Percentiles rank a stretch among this genome's conserved stretches.
These are phyloP conservation scores for Numenius phaeopus DNA, from an alignment of 2,797 vertebrate species.

Conservation along the genomic window DNA sequence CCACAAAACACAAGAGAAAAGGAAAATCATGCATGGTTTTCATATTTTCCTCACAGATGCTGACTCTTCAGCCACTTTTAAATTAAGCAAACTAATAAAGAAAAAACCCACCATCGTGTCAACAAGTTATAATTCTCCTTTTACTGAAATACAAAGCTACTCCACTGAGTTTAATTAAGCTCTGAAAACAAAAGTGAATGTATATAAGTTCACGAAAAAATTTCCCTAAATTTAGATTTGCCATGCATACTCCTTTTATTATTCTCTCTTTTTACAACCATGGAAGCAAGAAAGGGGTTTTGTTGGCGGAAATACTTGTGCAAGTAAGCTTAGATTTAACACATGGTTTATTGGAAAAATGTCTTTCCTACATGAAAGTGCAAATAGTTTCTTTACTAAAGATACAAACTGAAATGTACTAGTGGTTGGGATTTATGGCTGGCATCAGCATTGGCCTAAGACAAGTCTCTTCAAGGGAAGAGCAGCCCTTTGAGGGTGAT, in stretches of 20 bases:
- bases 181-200: not conserved
- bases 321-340: not conserved
- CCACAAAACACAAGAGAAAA: not conserved
- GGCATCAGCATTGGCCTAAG: not conserved
- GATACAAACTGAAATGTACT: not conserved
- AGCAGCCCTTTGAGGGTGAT: not conserved
- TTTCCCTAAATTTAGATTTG: not conserved
- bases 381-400: not conserved
- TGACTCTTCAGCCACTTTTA: not conserved
- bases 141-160: not conserved
- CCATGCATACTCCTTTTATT: not conserved
- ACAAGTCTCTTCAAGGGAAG: not conserved
- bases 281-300: not conserved
- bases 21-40: not conserved
- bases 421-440: not conserved
- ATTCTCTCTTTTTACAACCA: not conserved
- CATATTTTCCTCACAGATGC: not conserved
- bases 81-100: not conserved
- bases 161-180: not conserved
- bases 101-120: fast-evolving
- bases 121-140: not conserved
- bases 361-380: not conserved
- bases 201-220: not conserved
- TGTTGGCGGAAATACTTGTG: not conserved
- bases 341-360: not conserved